Evolutionary conservation across 2,888 invertebrate species (phyloP).

Genomic region (Brachynemurus nebulosus): DNA sequence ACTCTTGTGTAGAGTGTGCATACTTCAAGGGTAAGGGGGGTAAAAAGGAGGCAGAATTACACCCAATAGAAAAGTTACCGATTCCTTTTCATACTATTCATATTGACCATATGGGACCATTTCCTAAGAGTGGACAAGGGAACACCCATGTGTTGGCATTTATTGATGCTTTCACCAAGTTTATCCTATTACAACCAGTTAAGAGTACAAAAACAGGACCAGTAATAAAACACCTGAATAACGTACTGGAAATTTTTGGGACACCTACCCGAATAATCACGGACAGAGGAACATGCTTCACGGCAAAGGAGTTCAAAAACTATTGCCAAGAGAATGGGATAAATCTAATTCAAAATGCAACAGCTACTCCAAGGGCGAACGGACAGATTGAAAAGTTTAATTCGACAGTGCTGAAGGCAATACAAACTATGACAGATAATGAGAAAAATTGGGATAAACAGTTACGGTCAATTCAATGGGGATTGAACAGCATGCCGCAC

Average conservation of each 20-base stretch:
- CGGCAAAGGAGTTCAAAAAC: background rate
- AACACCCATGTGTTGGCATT: background rate
- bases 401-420: background rate
- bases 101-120: background rate
- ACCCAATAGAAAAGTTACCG: background rate
- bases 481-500: background rate
- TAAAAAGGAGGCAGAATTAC: background rate
- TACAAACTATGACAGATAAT: background rate
- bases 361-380: background rate
- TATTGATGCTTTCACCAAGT: background rate
- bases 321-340: slow-evolving; percentile 2
- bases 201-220: background rate
- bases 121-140: background rate
- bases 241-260: too few species aligned
- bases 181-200: background rate
- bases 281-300: background rate
- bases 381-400: slow-evolving; percentile 4
- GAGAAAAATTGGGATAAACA: slow-evolving; percentile 2
- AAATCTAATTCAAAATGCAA: slow-evolving; percentile 3
- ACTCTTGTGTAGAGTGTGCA: background rate
- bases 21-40: background rate
- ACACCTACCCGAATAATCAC: background rate
- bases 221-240: too few species aligned
- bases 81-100: background rate
- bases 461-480: background rate